Base-by-base conservation (phyloP, 2,797 vertebrate species). In the Hybognathus amarus region DNA sequence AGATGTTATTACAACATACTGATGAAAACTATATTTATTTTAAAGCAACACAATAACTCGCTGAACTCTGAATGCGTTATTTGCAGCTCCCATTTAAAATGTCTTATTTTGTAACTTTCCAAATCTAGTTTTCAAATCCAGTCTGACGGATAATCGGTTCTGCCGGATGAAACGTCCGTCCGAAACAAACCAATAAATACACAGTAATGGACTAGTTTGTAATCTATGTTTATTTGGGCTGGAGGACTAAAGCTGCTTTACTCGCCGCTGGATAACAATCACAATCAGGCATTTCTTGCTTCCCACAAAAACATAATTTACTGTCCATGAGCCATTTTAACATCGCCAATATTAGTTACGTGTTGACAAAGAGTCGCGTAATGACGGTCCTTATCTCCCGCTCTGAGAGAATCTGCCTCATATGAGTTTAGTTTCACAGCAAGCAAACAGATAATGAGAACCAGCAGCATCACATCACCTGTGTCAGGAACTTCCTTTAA, bases 291-390 rank as follows among this genome's bases (percentile, higher is more conserved):
- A 71, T 71, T 61, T 42, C 68, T 71, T 5, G 50, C n/a, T 70
- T 59, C 67, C 38, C 54, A 36, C 54, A 71, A 71, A 80, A 71
- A 45, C 78, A 59, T 71, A n/a, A 80, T 79, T 79, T 77, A 24
- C 33, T 80, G 77, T 36, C 45, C 42, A n/a, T 38, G 82, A 33
- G 81, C 69, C 83, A 59, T 30, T 77, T 45, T 63, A 77, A 45
- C 56, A 45, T 45, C 12, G 56, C 75, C 75, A 30, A 63, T 63
- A 77, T 77, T 61, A 77, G 73, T 73, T 24, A 93, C 93, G 94
- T n/a, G 61, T 79, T 54, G 45, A 63, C 47, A 45, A 63, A 93
- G 36, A 33, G 78, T 42, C 50, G 11, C 36, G 36, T 70, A 80
- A 80, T 71, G 79, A 61, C 36, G 27, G 67, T 24, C 67, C 68